phyloP scores from a whole-genome alignment of 1,140 invertebrate species.

The Pogonomyrmex barbatus region DNA sequence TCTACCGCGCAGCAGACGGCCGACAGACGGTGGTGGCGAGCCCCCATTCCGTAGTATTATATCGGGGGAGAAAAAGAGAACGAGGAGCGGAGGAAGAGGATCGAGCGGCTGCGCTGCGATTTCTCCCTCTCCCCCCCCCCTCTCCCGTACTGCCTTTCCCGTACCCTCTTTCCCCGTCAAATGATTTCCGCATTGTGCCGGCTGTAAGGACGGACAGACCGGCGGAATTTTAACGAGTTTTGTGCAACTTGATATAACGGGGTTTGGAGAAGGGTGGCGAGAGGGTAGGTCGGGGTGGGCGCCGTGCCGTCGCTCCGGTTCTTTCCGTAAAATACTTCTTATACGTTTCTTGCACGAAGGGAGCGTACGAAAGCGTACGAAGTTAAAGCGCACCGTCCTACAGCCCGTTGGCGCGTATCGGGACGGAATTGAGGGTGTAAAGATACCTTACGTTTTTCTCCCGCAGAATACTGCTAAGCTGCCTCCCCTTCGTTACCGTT shows the following conservation, averaged over 20 bases:
- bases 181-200: conserved; percentile 80
- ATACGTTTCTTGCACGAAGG: conserved; percentile 50
- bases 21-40: conserved; percentile 48
- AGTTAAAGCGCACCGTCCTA: conserved; percentile 24
- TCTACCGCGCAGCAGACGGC: conserved; percentile 42
- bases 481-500: not conserved
- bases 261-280: not conserved
- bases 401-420: conserved; percentile 54
- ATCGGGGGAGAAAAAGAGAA: conserved; percentile 25
- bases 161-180: conserved; percentile 46
- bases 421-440: conserved; percentile 51
- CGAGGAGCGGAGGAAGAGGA: not conserved
- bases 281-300: not conserved
- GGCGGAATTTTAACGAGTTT: conserved; percentile 83
- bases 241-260: conserved; percentile 79
- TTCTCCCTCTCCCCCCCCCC: not conserved
- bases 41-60: conserved; percentile 17
- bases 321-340: conserved; percentile 55
- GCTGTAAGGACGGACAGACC: conserved; percentile 77
- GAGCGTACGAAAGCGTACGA: conserved; percentile 41
- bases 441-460: conserved; percentile 56
- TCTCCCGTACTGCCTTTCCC: not conserved
- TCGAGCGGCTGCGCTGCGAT: conserved; percentile 27
- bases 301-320: conserved; percentile 39
- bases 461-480: conserved; percentile 20